Evolutionary conservation across 2,113 vertebrate species (phyloP), one percentile per base, ranked within the genome.

Genomic region (Sinocyclocheilus anshuiensis): DNA sequence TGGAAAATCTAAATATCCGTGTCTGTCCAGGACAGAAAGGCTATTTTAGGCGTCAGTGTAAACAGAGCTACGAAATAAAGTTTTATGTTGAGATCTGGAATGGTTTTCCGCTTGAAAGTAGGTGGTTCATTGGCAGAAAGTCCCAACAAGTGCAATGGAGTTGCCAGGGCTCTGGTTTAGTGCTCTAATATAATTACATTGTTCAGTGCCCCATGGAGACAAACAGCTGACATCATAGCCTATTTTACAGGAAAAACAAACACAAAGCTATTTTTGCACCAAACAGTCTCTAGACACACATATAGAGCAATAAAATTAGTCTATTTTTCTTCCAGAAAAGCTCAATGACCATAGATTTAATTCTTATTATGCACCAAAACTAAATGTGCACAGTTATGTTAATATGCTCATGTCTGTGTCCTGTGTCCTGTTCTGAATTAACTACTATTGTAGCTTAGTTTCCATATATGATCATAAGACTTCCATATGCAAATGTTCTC

Each of bases 141-240:
- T 81, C 63, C 20, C 76, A 74, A 86, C 65, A 79, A 69, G 63
- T 15, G 45, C 45, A 78, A 26, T 39, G 77, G 20, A 72, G 75
- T 65, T 67, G 84, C 57, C 80, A 82, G 80, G 13, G 63, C 16
- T 82, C 45, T 82, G 81, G 45, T 82, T 81, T 36, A 36, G 42
- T 29, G 16, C 16, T 12, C 29, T 79, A 24, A 84, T 22, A 50
- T 77, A 74, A 83, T 86, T 61, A 42, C 53, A 86, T 13, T 61
- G 24, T 33, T 22, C 15, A 6, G 5, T 45, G 26, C 36, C n/a
- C 11, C 39, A 48, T 55, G 39, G 50, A 63, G 63, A 63, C 36
- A 81, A 12, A 33, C 29, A n/a, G 39, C 36, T 48, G 15, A 55
- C 77, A 48, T 59, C 57, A 69, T 24, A 53, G 33, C 13, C 22